Percentiles rank a stretch among this genome's conserved stretches.
phyloP scores from a whole-genome alignment of 2,797 vertebrate genomes.

The Harpagifer antarcticus region DNA sequence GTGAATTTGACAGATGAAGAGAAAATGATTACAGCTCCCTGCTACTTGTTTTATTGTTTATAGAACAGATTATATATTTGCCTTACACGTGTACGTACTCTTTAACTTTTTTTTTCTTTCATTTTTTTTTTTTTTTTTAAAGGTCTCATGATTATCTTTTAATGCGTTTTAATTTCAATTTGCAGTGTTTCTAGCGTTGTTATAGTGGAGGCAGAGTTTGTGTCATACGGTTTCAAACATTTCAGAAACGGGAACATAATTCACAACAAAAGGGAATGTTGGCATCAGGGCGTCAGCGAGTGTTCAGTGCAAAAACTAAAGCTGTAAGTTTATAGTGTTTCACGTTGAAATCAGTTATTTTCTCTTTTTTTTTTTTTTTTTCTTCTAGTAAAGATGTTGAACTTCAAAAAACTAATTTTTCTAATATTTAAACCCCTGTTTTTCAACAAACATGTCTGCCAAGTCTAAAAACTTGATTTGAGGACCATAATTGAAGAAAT shows the following conservation, averaged over 20 bases:
- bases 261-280: slow-evolving; percentile 71
- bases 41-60: slow-evolving; percentile 75
- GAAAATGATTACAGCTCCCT: slow-evolving; percentile 62
- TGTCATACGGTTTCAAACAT: slow-evolving; percentile 56
- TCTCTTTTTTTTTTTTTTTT: slow-evolving; percentile 15
- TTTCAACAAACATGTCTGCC: background rate
- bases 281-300: slow-evolving; percentile 44
- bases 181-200: slow-evolving; percentile 77
- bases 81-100: slow-evolving; percentile 77
- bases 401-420: slow-evolving; percentile 12
- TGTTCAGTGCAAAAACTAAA: slow-evolving; percentile 31
- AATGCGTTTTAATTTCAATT: slow-evolving; percentile 76
- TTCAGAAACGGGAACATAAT: slow-evolving; percentile 60
- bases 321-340: slow-evolving; percentile 40
- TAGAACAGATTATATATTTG: slow-evolving; percentile 81
- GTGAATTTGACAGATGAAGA: slow-evolving; percentile 79
- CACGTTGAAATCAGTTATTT: slow-evolving; percentile 58
- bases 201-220: slow-evolving; percentile 49
- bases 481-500: slow-evolving; percentile 6
- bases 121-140: slow-evolving; percentile 54
- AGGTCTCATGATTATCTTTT: slow-evolving; percentile 72
- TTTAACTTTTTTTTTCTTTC: slow-evolving; percentile 56
- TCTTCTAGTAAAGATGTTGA: slow-evolving; percentile 13
- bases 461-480: slow-evolving; percentile 7
- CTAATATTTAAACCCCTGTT: slow-evolving; percentile 9